A percentile compares a stretch with the other conserved stretches of the same genome.
Conservation (phyloP, 35 echinoderm and acorn worm species). For the Lytechinus variegatus region DNA sequence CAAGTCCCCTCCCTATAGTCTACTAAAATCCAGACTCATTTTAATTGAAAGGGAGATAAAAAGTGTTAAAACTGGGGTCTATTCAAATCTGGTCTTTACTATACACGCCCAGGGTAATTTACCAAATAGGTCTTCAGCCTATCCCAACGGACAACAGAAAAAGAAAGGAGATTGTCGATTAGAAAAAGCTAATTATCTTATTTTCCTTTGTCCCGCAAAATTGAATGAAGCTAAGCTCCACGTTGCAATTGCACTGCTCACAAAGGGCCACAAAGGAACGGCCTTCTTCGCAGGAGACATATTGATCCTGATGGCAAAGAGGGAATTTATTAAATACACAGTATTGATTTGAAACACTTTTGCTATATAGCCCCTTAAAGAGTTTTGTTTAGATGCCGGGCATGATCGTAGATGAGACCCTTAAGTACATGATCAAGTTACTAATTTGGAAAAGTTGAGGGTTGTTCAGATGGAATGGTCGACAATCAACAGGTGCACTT, state of each 20-base stretch:
- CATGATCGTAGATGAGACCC: neutral
- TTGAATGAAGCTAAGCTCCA: neutral
- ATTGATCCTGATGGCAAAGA: neutral
- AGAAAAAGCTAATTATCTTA: conserved; percentile 6
- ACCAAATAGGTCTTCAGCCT: neutral
- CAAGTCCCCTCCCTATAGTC: neutral
- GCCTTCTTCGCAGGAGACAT: neutral
- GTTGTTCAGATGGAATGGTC: too few species aligned
- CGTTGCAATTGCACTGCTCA: neutral
- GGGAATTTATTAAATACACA: conserved; percentile 6
- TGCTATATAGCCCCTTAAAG: neutral
- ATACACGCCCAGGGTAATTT: neutral
- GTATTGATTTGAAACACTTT: neutral
- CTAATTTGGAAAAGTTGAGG: neutral
- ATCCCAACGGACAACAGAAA: neutral
- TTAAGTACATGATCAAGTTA: neutral
- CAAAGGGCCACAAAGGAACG: neutral
- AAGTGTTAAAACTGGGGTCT: neutral
- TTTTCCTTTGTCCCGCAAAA: neutral
- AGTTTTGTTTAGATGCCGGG: neutral
- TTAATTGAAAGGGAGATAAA: neutral
- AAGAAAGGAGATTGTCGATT: neutral
- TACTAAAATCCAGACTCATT: neutral
- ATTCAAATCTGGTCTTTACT: neutral
- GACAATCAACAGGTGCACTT: too few species aligned